Conservation (phyloP, 1,140 invertebrate genomes). For the Ylistrum balloti region DNA sequence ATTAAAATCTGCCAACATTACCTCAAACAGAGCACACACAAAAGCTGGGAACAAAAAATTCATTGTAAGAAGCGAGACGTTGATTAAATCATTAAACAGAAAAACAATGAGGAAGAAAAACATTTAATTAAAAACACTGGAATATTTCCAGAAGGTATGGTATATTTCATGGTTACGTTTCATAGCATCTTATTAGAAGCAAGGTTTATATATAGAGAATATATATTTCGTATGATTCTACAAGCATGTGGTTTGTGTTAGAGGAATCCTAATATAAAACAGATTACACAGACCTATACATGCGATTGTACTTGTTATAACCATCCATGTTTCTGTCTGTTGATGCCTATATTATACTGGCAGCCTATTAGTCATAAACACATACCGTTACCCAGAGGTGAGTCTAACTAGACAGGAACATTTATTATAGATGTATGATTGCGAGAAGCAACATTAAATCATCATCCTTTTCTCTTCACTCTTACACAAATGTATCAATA, state of each 20-base stretch:
- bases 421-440: neutral
- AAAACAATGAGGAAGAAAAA: neutral
- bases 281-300: neutral
- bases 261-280: slow-evolving; percentile 30
- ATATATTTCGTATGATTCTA: neutral
- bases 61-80: neutral
- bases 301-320: neutral
- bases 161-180: neutral
- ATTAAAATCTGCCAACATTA: neutral
- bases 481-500: no score
- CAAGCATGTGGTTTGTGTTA: slow-evolving; percentile 33
- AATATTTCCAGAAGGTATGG: neutral
- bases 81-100: neutral
- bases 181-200: neutral
- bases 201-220: neutral
- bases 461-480: neutral
- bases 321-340: neutral
- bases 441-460: neutral
- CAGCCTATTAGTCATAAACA: neutral
- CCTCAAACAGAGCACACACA: neutral
- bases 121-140: neutral
- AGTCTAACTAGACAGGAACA: slow-evolving; percentile 22
- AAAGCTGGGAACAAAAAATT: neutral
- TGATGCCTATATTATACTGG: neutral
- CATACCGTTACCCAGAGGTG: neutral